These are phyloP conservation scores for Harpalus rufipes DNA, from an alignment of 2,888 invertebrate genomes.

Conservation along the genomic window DNA sequence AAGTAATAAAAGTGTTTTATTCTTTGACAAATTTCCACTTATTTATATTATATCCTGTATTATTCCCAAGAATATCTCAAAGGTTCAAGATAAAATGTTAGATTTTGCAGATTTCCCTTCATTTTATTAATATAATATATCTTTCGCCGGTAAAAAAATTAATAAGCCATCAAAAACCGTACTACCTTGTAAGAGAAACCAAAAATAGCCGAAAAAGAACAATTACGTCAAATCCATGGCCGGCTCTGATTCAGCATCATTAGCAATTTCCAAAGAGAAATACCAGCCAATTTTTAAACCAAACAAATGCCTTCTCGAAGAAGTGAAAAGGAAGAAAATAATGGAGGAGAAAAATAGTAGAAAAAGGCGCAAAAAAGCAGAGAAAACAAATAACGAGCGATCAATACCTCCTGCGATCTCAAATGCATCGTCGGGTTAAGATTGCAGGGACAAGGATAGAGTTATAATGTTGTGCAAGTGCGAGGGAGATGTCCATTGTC, in stretches of 20 bases:
- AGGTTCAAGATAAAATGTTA: background rate
- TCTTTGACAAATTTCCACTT: background rate
- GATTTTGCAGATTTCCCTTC: background rate
- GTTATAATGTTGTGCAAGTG: background rate
- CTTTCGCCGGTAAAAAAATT: background rate
- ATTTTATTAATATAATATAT: background rate
- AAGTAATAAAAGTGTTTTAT: conserved; percentile 3
- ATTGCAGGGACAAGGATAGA: conserved; percentile 32
- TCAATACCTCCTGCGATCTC: conserved; percentile 49
- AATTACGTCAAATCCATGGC: conserved; percentile 47
- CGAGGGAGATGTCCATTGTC: conserved; percentile 4
- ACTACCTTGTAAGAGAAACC: conserved; percentile 1
- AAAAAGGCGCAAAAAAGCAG: conserved; percentile 47
- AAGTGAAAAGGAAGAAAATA: conserved; percentile 51
- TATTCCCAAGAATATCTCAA: background rate
- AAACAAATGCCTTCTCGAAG: conserved; percentile 50
- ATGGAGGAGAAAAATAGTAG: conserved; percentile 52
- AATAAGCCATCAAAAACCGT: background rate
- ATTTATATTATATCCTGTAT: background rate
- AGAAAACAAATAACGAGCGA: conserved; percentile 58
- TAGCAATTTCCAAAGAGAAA: conserved; percentile 56
- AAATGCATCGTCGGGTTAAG: conserved; percentile 51
- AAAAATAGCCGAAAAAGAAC: conserved; percentile 36
- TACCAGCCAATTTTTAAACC: conserved; percentile 53
- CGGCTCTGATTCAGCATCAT: conserved; percentile 49